Evolutionary conservation across 2,113 vertebrate species (phyloP), one percentile per base, ranked within the genome.

Genomic region (Leptobrachium ailaonicum): DNA sequence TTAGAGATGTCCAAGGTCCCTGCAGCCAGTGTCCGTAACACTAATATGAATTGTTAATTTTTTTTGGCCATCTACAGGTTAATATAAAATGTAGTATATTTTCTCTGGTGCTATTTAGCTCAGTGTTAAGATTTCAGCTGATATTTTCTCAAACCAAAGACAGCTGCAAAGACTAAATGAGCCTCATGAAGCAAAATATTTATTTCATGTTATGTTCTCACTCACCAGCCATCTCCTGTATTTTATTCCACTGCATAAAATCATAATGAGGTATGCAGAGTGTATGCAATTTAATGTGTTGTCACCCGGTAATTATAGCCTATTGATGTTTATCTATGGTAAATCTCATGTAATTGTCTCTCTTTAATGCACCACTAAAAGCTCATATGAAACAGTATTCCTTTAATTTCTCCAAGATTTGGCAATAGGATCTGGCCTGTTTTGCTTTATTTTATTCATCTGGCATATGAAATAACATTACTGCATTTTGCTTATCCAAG

Each of bases 401-500:
- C 70, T 50, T 69, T 40, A 5, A 69, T 13, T 60, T 69, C 11
- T 62, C 54, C 14, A 62, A 42, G 62, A 69, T 12, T 69, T 68
- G 78, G 78, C 78, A 14, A 56, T 54, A 66, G 20, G 70, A 66
- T 66, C 50, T 74, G 50, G 71, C 44, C 72, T 75, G 53, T 68
- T 74, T 75, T 75, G 69, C 58, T 80, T 73, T 73, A 9, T 20
- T 64, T 73, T 73, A 45, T 75, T 68, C 41, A 74, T 81, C 44
- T 80, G 56, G 12, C 40, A 74, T 75, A 42, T 62, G 13, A 81
- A 75, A 81, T 74, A 68, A 75, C 72, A 75, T 81, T 69, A 75
- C 72, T 75, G 71, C 42, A 69, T 81, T 81, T 69, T 14, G 79
- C 79, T 81, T 81, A 75, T 62, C 64, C 71, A 81, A 68, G 79